phyloP scores from a whole-genome alignment of 2,797 vertebrate genomes.

The Odontamblyopus lacepedii region DNA sequence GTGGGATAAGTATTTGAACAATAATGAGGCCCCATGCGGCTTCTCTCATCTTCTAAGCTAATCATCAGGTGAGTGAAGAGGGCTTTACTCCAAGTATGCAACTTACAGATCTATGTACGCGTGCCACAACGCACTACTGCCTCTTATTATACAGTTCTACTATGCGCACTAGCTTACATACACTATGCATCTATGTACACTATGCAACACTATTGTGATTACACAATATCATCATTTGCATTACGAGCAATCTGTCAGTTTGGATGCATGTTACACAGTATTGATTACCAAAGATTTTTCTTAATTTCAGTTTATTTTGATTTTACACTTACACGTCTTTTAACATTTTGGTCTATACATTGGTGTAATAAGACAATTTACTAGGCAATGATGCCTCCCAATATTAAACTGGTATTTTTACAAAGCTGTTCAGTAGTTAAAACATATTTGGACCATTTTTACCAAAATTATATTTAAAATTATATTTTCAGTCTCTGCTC shows the following conservation, averaged over 20 bases:
- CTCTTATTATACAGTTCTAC: background rate
- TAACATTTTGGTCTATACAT: no score
- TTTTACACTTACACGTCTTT: background rate
- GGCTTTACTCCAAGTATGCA: conserved; percentile 56
- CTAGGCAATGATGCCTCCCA: no score
- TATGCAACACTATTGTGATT: background rate
- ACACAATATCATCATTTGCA: background rate
- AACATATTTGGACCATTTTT: no score
- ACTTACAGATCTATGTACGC: conserved; percentile 16
- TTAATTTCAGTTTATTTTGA: background rate
- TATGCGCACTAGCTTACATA: background rate
- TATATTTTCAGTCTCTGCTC: no score
- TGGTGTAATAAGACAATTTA: no score
- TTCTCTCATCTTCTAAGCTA: conserved; percentile 66
- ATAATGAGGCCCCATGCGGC: conserved; percentile 77
- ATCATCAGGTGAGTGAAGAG: conserved; percentile 70
- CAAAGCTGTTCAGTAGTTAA: no score
- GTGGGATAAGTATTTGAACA: conserved; percentile 58
- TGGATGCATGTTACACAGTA: no score
- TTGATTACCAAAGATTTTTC: background rate
- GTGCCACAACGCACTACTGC: background rate
- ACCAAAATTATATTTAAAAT: no score
- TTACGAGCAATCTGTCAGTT: background rate
- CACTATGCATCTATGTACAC: background rate
- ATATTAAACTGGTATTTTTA: no score